Evolutionary conservation across 2,888 invertebrate genomes (phyloP).

Genomic region (Anticlea derivata): DNA sequence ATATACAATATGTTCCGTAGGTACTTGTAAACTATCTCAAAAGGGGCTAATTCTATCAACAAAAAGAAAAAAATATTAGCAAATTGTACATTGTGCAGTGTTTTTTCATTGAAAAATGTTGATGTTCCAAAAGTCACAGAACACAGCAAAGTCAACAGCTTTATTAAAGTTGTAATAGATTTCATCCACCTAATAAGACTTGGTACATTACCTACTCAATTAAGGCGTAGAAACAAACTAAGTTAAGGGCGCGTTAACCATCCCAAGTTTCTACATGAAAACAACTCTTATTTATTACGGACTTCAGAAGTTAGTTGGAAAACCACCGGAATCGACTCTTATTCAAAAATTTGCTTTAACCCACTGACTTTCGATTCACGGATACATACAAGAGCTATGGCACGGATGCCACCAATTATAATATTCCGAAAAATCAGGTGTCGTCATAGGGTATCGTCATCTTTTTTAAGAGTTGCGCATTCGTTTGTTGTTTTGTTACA

Average conservation of each 20-base stretch:
- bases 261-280: conserved; percentile 34
- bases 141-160: no score
- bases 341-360: conserved; percentile 1
- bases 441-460: no score
- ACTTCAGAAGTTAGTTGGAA: conserved; percentile 21
- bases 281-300: conserved; percentile 39
- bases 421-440: not conserved
- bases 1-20: no score
- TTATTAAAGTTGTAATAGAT: not conserved
- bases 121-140: no score
- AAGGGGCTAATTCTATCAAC: no score
- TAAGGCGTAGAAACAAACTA: conserved; percentile 26
- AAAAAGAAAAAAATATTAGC: no score
- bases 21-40: no score
- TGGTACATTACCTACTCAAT: conserved; percentile 23
- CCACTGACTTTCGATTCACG: not conserved
- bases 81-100: no score
- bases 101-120: no score
- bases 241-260: conserved; percentile 32
- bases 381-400: no score
- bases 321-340: not conserved
- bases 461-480: no score
- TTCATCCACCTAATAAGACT: conserved; percentile 7
- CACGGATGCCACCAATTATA: not conserved
- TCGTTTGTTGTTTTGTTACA: no score